Evolutionary conservation across 2,888 invertebrate species (phyloP), one percentile per base, ranked within the genome.

Genomic region (Anthrax anthrax): DNA sequence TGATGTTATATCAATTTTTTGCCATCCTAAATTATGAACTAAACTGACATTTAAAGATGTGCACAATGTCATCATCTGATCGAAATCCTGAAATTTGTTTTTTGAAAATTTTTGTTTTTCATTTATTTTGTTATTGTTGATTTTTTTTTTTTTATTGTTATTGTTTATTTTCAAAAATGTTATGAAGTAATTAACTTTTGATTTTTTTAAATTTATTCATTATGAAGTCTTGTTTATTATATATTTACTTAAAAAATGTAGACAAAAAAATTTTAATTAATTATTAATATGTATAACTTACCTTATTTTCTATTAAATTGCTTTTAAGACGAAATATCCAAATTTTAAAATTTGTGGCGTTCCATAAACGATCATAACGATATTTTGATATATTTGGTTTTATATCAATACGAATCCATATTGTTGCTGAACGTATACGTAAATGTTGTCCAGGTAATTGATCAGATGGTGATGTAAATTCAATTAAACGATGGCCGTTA

Each of bases 401-500:
- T 44, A 45, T 43, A 42, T 64, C 63, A 34, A 66, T 60, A 39
- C 62, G 78, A 53, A 89, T 77, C 81, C 89, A 85, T 54, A 91
- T 75, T 56, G 81, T 80, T 32, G 89, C 89, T 53, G 81, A 78
- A 55, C 81, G 79, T 55, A 90, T 84, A 54, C 78, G 73, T 55
- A 86, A 72, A 55, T 81, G 81, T 56, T 60, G 63, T 43, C 56
- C 63, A n/a, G 58, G 57, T 42, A 56, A 51, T 37, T 58, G 57
- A 48, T 79, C 78, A 54, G 74, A 73, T 53, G 79, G 77, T 60
- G 84, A 78, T 47, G 84, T 78, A 70, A 91, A 91, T 67, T 90
- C 88, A 57, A 91, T 75, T 57, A 90, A 72, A 48, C 84, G 80
- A 67, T 90, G 89, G 44, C 86, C 84, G 64, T 89, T 89, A 58